Evolutionary conservation across 2,888 invertebrate genomes (phyloP).

Genomic region (Tuta absoluta): DNA sequence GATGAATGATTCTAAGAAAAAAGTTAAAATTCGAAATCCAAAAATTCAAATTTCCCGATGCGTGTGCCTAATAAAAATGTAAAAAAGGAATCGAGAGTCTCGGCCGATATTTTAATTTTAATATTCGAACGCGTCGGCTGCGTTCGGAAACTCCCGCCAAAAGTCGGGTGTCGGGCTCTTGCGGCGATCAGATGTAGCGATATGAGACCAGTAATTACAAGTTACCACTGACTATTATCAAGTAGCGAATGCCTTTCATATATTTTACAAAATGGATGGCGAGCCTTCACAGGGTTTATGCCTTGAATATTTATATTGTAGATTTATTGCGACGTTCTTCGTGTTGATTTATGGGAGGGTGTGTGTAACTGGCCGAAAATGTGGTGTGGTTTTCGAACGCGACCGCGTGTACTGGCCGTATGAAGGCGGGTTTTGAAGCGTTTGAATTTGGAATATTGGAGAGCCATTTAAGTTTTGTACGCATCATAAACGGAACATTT

Average conservation of each 20-base stretch:
- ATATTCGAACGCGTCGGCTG: conserved; percentile 25
- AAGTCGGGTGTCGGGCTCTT: conserved; percentile 60
- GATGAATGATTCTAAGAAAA: not conserved
- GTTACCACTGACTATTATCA: conserved; percentile 77
- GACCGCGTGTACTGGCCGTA: conserved; percentile 17
- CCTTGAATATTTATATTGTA: conserved; percentile 77
- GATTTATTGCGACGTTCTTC: conserved; percentile 68
- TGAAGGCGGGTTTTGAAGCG: conserved; percentile 3
- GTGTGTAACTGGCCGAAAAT: conserved; percentile 39
- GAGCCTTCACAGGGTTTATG: conserved; percentile 56
- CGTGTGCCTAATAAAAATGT: conserved; percentile 31
- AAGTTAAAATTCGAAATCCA: not conserved
- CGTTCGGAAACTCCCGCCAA: conserved; percentile 53
- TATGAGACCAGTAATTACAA: conserved; percentile 72
- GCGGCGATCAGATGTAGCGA: conserved; percentile 64
- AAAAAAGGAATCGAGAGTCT: conserved; percentile 30
- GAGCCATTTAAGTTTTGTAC: conserved; percentile 18
- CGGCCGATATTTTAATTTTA: conserved; percentile 28
- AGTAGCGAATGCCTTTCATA: conserved; percentile 77
- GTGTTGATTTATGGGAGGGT: conserved; percentile 57
- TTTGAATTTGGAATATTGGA: conserved; percentile 28
- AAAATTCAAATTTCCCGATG: conserved; percentile 32
- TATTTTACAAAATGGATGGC: conserved; percentile 78
- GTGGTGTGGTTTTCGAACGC: conserved; percentile 35
- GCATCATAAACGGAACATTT: not conserved